Conservation (phyloP, 2,888 invertebrate species). For the Aproaerema taeniolella region DNA sequence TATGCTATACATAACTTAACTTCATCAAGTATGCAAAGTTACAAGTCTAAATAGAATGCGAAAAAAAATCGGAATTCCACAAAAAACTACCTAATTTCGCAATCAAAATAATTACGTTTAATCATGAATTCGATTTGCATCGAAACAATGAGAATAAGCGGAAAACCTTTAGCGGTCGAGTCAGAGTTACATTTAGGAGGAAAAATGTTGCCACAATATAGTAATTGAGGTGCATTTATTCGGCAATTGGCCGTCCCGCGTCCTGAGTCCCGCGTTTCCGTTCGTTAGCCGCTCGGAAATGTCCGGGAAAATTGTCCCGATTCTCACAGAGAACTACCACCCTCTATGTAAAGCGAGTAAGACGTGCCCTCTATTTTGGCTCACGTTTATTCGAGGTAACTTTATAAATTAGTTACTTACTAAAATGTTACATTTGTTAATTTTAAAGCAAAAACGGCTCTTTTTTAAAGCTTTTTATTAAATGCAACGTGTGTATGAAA, state of each 20-base stretch:
- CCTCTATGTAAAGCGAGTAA: conserved; percentile 10
- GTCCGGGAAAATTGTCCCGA: conserved; percentile 69
- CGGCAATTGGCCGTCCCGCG: conserved; percentile 68
- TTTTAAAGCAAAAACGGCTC: no score
- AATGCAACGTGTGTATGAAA: no score
- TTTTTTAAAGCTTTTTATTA: no score
- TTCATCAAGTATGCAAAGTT: no score
- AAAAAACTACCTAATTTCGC: background rate
- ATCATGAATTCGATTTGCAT: background rate
- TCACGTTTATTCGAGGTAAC: no score
- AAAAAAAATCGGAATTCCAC: background rate
- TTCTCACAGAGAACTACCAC: conserved; percentile 35
- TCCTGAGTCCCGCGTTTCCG: conserved; percentile 29
- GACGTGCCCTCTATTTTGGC: no score
- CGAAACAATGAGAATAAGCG: background rate
- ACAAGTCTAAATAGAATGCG: background rate
- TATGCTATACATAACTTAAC: no score
- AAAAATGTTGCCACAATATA: conserved; percentile 66
- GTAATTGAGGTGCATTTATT: conserved; percentile 71
- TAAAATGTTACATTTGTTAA: no score
- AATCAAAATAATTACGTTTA: background rate
- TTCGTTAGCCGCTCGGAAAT: conserved; percentile 69
- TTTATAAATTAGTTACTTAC: no score
- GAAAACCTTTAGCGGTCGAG: background rate
- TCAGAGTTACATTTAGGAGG: conserved; percentile 44